Base-by-base conservation (phyloP, 1,140 invertebrate species). In the Spodoptera frugiperda region DNA sequence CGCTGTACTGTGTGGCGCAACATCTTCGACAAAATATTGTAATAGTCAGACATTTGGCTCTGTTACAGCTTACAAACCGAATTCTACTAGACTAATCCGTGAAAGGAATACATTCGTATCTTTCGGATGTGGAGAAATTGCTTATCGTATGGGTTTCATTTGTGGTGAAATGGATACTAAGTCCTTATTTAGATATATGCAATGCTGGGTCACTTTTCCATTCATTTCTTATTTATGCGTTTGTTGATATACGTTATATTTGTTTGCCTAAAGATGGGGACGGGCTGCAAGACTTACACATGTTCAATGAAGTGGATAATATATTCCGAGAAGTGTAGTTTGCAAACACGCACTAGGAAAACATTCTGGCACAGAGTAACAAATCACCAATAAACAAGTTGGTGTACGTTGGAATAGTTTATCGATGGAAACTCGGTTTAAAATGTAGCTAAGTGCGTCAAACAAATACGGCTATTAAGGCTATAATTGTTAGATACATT, bases 401-500 rank as follows among this genome's bases (percentile, higher is more conserved):
- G 30, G 17, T 48, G 33, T 67, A 25, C 17, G 9, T 30, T 49
- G 63, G 48, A 65, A 39, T 39, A 48, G 39, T 65, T 65, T 65
- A 67, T 67, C 46, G 17, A 49, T 12, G 46, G 19, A 21, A 46
- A 44, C 6, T 39, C 49, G 17, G 15, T 68, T 39, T 53, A 68
- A 68, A 51, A 33, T 68, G 65, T 68, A 10, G 46, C 21, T 4
- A 11, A 68, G 65, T 33, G 65, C 49, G 46, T 30, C 25, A 15
- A 30, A 53, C 65, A 68, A 63, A 68, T 14, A 53, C 25, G n/a
- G 17, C 44, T 67, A 67, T 57, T 61, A 61, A 33, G 30, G 57
- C 57, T 15, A 57, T 67, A 48, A 67, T 67, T 67, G 48, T 53
- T 68, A 68, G 48, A 53, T 68, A 68, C 65, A 53, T 53, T 30